Conservation (phyloP, 2,797 vertebrate genomes). For the Lemur catta region DNA sequence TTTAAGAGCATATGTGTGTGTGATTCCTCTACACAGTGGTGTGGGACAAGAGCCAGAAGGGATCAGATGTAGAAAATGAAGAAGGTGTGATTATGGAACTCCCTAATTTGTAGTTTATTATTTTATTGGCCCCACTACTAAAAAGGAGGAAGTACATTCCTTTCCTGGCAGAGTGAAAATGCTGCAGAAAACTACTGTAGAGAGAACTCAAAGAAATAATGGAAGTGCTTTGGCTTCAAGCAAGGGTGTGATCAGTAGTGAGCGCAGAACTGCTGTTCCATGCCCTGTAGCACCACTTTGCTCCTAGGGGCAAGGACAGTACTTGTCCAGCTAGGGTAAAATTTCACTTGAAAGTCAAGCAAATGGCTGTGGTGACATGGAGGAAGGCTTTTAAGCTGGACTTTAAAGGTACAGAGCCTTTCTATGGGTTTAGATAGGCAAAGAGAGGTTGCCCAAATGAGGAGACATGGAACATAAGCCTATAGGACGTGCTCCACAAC, state of each 20-base stretch:
- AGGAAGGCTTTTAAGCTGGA: not conserved
- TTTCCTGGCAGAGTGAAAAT: not conserved
- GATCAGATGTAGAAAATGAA: not conserved
- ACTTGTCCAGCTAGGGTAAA: accelerated
- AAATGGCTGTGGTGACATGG: not conserved
- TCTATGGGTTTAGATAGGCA: not conserved
- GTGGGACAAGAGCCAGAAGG: not conserved
- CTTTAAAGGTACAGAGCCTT: not conserved
- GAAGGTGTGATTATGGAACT: not conserved
- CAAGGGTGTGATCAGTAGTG: not conserved
- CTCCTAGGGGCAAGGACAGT: not conserved
- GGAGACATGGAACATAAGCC: not conserved
- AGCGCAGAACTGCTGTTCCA: accelerated
- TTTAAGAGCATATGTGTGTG: not conserved
- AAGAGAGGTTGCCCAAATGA: not conserved
- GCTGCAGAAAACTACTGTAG: not conserved
- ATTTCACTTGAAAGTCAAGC: not conserved
- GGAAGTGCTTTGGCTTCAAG: not conserved
- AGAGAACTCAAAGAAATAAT: not conserved
- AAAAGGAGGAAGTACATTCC: not conserved
- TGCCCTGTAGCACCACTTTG: accelerated
- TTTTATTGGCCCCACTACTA: not conserved
- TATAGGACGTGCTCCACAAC: not conserved
- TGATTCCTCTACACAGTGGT: not conserved
- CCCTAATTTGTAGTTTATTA: not conserved